phyloP scores from a whole-genome alignment of 2,113 vertebrate species.

The Daubentonia madagascariensis region DNA sequence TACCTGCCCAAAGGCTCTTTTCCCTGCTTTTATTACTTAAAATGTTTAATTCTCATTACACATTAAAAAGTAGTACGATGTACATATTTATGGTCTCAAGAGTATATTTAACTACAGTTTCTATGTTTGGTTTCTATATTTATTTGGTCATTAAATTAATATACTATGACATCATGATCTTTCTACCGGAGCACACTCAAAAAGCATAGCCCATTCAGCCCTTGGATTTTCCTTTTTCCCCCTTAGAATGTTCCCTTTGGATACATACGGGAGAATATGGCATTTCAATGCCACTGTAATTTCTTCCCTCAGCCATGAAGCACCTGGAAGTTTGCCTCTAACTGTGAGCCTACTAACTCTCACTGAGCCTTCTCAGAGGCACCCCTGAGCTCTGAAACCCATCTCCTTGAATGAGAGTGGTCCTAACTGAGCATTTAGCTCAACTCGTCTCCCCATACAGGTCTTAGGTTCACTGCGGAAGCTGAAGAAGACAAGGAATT shows the following conservation, averaged over 20 bases:
- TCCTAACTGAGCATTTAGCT: background rate
- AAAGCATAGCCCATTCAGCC: background rate
- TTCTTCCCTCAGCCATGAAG: background rate
- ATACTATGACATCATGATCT: background rate
- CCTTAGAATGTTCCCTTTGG: background rate
- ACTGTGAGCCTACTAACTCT: background rate
- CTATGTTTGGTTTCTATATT: background rate
- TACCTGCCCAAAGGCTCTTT: background rate
- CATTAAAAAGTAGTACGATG: background rate
- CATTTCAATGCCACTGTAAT: background rate
- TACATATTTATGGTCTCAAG: background rate
- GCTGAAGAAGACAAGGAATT: background rate
- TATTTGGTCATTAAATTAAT: background rate
- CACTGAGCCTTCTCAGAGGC: background rate
- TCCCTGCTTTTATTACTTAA: constrained; percentile 5
- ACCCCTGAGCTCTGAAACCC: background rate
- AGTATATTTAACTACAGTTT: background rate
- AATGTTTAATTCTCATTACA: background rate
- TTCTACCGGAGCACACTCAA: background rate
- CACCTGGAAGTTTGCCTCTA: background rate
- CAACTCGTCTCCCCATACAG: background rate
- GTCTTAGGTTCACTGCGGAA: background rate
- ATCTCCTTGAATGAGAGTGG: too few relatives aligned
- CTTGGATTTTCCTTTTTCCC: background rate
- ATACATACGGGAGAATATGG: background rate